phyloP scores from a whole-genome alignment of 1,140 invertebrate species.

The Epicauta chinensis region DNA sequence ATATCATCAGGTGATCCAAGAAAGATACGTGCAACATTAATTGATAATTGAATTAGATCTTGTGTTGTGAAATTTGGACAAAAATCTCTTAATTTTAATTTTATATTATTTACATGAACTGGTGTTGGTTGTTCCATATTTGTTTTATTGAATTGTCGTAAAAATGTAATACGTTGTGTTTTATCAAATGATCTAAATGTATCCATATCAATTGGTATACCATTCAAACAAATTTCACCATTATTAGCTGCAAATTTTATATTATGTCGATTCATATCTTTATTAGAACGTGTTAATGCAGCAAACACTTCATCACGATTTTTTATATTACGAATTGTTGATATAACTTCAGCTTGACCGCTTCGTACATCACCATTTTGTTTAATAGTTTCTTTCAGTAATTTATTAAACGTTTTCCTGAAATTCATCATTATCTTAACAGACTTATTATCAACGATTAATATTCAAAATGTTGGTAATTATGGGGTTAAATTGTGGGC shows the following conservation, averaged over 20 bases:
- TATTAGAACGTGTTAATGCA: constrained; percentile 32
- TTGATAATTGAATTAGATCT: neutral
- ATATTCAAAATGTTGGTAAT: too few relatives aligned
- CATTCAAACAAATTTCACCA: constrained; percentile 32
- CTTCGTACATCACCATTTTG: constrained; percentile 21
- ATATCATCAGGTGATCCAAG: constrained; percentile 8
- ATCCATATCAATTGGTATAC: constrained; percentile 28
- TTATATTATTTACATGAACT: neutral
- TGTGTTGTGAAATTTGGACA: neutral
- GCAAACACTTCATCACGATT: constrained; percentile 36
- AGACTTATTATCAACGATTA: too few relatives aligned
- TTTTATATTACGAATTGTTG: constrained; percentile 30
- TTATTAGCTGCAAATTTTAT: constrained; percentile 27
- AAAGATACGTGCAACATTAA: neutral
- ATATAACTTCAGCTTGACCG: constrained; percentile 36
- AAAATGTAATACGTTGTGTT: constrained; percentile 16
- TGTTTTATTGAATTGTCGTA: constrained; percentile 9
- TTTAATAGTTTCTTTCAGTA: constrained; percentile 31
- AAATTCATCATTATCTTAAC: too few relatives aligned
- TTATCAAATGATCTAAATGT: constrained; percentile 25
- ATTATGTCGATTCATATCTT: constrained; percentile 29
- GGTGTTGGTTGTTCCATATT: constrained; percentile 9
- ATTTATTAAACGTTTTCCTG: constrained; percentile 34
- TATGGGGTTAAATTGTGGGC: too few relatives aligned
- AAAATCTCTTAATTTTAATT: neutral